These are phyloP conservation scores for Aphaenogaster rudis DNA, from an alignment of 1,140 invertebrate genomes.

Conservation along the genomic window DNA sequence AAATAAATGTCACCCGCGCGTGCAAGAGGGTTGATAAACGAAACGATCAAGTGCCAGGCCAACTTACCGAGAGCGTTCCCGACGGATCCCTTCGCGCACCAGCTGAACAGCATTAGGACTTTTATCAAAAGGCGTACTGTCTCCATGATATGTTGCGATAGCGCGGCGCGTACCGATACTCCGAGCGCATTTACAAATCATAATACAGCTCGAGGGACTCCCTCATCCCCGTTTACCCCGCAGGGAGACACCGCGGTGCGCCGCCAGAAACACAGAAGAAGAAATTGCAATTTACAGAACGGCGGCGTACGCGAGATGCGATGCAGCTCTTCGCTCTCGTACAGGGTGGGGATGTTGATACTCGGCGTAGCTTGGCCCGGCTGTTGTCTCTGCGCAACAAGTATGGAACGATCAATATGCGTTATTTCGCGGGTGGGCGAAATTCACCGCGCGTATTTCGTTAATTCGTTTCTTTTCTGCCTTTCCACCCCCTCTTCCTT, in stretches of 20 bases:
- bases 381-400: conserved; percentile 83
- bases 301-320: conserved; percentile 69
- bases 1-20: not conserved
- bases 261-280: not conserved
- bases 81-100: conserved; percentile 80
- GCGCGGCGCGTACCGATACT: conserved; percentile 78
- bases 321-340: conserved; percentile 76
- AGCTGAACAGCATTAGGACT: conserved; percentile 79
- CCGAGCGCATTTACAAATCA: conserved; percentile 80
- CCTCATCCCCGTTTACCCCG: conserved; percentile 79
- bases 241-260: conserved; percentile 55
- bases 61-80: conserved; percentile 83
- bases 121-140: conserved; percentile 82
- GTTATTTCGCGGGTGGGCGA: conserved; percentile 66
- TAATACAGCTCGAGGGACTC: conserved; percentile 80
- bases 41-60: not conserved
- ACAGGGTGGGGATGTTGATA: conserved; percentile 63
- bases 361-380: conserved; percentile 49
- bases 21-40: not conserved
- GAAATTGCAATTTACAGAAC: conserved; percentile 19
- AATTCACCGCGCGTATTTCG: conserved; percentile 66
- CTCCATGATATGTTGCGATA: conserved; percentile 84
- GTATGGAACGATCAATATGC: conserved; percentile 84
- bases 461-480: conserved; percentile 21
- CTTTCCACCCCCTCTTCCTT: not conserved